These are phyloP conservation scores for Watsonalla cultraria DNA, from an alignment of 2,888 invertebrate genomes.

Conservation along the genomic window DNA sequence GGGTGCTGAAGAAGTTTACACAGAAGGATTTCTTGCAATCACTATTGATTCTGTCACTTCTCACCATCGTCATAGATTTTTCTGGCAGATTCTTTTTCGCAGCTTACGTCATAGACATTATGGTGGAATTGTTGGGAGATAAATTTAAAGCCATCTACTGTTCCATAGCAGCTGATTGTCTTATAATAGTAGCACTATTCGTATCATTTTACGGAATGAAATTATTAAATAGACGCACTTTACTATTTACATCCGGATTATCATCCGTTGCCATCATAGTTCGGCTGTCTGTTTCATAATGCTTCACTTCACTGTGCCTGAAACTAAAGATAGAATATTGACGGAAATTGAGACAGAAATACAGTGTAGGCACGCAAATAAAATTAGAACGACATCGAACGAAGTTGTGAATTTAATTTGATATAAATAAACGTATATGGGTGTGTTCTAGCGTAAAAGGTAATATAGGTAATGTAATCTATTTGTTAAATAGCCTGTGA, in stretches of 20 bases:
- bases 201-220: constrained; percentile 27
- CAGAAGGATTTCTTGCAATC: constrained; percentile 34
- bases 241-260: constrained; percentile 29
- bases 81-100: constrained; percentile 36
- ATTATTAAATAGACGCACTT: constrained; percentile 27
- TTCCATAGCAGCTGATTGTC: constrained; percentile 29
- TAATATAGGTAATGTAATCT: too few species aligned
- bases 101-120: constrained; percentile 36
- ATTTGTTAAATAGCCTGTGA: too few species aligned
- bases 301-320: constrained; percentile 32
- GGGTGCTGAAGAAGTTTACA: constrained; percentile 15
- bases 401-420: background rate
- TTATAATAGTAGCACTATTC: constrained; percentile 23
- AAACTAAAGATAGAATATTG: constrained; percentile 41
- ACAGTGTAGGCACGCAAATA: constrained; percentile 11
- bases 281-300: constrained; percentile 23
- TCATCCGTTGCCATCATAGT: constrained; percentile 16
- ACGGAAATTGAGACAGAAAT: constrained; percentile 40
- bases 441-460: too few species aligned
- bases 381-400: background rate
- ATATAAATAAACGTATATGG: too few species aligned
- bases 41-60: constrained; percentile 21
- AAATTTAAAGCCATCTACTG: constrained; percentile 32
- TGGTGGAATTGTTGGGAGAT: constrained; percentile 27
- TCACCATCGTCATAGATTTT: constrained; percentile 32